Conservation (phyloP, 2,888 invertebrate species). For the Psococerastis gibbosa region DNA sequence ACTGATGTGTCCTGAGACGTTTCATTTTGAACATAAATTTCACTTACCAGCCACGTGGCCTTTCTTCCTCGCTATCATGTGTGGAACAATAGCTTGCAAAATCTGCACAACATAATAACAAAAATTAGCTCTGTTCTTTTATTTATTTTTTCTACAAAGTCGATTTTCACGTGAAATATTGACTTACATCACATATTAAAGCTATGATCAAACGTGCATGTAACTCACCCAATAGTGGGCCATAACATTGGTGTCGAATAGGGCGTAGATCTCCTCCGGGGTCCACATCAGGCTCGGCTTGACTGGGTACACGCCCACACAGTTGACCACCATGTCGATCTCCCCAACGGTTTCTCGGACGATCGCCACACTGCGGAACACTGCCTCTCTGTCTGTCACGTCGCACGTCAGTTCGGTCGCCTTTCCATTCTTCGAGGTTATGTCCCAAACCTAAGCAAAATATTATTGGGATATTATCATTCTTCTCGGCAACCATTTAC, state of each 20-base stretch:
- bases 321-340: constrained; percentile 61
- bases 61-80: constrained; percentile 20
- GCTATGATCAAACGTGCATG: no score
- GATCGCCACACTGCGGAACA: constrained; percentile 39
- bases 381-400: constrained; percentile 50
- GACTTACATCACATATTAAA: no score
- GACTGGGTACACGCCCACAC: constrained; percentile 45
- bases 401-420: constrained; percentile 33
- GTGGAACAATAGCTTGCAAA: constrained; percentile 23
- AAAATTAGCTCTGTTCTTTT: no score
- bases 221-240: constrained; percentile 28
- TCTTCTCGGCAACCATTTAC: no score
- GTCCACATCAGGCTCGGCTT: constrained; percentile 25
- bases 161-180: no score
- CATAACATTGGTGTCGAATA: constrained; percentile 27
- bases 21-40: no score
- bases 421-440: constrained; percentile 14
- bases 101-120: constrained; percentile 19
- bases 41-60: constrained; percentile 26
- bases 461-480: no score
- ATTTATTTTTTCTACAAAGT: no score
- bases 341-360: constrained; percentile 51
- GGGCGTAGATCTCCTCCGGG: constrained; percentile 24
- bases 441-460: constrained; percentile 14
- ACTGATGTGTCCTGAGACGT: no score